Percentiles rank a stretch among this genome's conserved stretches.
These are phyloP conservation scores for Falco columbarius DNA, from an alignment of 2,797 vertebrate species.

Conservation along the genomic window DNA sequence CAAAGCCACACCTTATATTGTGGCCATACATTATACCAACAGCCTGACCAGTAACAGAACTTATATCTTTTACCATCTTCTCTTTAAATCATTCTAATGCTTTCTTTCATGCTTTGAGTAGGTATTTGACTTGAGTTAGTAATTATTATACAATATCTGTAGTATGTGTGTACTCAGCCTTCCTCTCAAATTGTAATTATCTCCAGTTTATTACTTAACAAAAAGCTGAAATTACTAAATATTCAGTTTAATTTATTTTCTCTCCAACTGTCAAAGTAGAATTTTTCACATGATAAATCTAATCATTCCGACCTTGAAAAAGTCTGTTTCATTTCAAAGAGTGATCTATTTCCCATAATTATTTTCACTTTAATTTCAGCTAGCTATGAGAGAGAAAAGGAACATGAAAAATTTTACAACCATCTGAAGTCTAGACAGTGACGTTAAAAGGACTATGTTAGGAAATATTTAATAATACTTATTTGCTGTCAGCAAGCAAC, in stretches of 20 bases:
- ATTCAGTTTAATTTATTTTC: conserved; percentile 2
- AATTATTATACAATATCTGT: not conserved
- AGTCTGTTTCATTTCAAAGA: not conserved
- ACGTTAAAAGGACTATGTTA: not conserved
- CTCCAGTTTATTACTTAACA: not conserved
- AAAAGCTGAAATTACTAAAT: not conserved
- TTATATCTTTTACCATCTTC: not conserved
- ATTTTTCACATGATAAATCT: not conserved
- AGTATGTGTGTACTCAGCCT: not conserved
- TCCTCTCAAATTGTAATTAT: not conserved
- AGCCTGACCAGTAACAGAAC: not conserved
- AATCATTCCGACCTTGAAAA: not conserved
- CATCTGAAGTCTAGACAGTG: conserved; percentile 43
- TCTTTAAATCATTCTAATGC: not conserved
- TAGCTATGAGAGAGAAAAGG: conserved; percentile 9
- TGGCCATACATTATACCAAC: not conserved
- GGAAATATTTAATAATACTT: conserved; percentile 41
- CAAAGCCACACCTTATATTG: not conserved
- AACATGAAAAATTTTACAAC: conserved; percentile 44
- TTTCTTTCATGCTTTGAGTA: not conserved
- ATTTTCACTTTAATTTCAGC: conserved; percentile 44
- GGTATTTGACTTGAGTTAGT: not conserved
- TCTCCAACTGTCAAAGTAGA: not conserved
- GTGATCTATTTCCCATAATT: not conserved
- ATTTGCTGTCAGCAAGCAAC: not conserved